These are phyloP conservation scores for Sinelater perroti DNA, from an alignment of 2,888 invertebrate species.

Conservation along the genomic window DNA sequence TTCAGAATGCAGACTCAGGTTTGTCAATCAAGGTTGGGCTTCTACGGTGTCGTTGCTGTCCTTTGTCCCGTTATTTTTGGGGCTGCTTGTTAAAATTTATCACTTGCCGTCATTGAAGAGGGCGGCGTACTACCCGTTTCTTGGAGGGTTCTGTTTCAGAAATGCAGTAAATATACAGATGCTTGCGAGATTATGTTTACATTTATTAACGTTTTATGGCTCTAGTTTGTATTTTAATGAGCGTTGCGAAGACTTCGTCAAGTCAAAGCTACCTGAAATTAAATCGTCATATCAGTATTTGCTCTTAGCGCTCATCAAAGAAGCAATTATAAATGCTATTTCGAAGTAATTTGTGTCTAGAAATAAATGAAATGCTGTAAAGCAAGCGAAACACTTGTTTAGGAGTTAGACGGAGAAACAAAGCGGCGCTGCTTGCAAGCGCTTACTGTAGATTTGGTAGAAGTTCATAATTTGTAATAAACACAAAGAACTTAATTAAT, in stretches of 20 bases:
- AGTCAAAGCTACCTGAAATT: constrained; percentile 26
- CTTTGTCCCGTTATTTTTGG: not conserved
- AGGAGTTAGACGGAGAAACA: too few species aligned
- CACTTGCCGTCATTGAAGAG: not conserved
- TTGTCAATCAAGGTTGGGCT: constrained; percentile 28
- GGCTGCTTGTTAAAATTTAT: constrained; percentile 22
- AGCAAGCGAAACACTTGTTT: constrained; percentile 23
- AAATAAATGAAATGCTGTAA: constrained; percentile 28
- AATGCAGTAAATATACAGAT: constrained; percentile 6
- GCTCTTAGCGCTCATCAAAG: constrained; percentile 35
- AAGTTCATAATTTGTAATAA: constrained; percentile 18
- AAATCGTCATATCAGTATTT: constrained; percentile 36
- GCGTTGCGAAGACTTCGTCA: constrained; percentile 22
- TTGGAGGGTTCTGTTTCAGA: not conserved
- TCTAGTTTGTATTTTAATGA: constrained; percentile 31
- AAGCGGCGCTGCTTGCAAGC: constrained; percentile 1
- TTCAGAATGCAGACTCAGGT: constrained; percentile 25
- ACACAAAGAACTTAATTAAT: constrained; percentile 21
- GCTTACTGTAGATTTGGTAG: too few species aligned
- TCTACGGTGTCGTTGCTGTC: too few species aligned
- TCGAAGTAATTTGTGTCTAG: constrained; percentile 32
- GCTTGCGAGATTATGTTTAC: constrained; percentile 21
- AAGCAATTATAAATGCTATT: constrained; percentile 38
- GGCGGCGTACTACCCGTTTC: not conserved
- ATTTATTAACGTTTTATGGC: constrained; percentile 21